These are phyloP conservation scores for Agrilus planipennis DNA, from an alignment of 1,140 invertebrate genomes.

Conservation along the genomic window DNA sequence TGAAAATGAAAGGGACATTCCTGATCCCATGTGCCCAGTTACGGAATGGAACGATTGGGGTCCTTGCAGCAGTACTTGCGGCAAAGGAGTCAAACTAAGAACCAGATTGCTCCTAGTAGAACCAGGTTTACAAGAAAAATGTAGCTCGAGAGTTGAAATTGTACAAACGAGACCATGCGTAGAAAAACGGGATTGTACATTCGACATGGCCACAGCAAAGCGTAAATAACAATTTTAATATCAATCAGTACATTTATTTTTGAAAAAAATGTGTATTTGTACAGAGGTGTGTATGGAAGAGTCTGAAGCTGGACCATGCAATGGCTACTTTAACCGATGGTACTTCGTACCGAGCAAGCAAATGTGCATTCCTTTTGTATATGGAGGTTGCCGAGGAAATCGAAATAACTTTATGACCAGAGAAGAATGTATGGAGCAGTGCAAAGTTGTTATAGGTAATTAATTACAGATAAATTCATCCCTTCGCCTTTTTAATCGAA, in stretches of 20 bases:
- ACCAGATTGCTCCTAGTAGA: slow-evolving; percentile 55
- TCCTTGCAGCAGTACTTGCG: slow-evolving; percentile 59
- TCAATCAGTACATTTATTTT: neutral
- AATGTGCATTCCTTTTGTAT: slow-evolving; percentile 71
- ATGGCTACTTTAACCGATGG: slow-evolving; percentile 70
- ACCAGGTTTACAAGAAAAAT: slow-evolving; percentile 43
- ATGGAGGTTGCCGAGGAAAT: slow-evolving; percentile 84
- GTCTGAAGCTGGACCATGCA: slow-evolving; percentile 65
- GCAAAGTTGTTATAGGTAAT: slow-evolving; percentile 44
- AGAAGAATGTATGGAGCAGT: slow-evolving; percentile 65
- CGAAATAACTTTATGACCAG: slow-evolving; percentile 74
- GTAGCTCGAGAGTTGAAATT: slow-evolving; percentile 47
- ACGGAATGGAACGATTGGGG: slow-evolving; percentile 63
- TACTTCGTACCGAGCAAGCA: slow-evolving; percentile 60
- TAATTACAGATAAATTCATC: slow-evolving; percentile 6
- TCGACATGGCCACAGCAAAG: slow-evolving; percentile 63
- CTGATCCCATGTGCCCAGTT: slow-evolving; percentile 50
- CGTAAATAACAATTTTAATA: slow-evolving; percentile 32
- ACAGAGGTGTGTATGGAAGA: slow-evolving; percentile 70
- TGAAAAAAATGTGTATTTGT: slow-evolving; percentile 19
- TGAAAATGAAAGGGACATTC: slow-evolving; percentile 38
- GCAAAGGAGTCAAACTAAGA: slow-evolving; percentile 55
- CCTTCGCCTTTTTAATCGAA: slow-evolving; percentile 3
- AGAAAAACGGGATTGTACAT: slow-evolving; percentile 51
- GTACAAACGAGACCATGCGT: slow-evolving; percentile 52